phyloP scores from a whole-genome alignment of 2,888 invertebrate species.

The Diaprepes abbreviatus region DNA sequence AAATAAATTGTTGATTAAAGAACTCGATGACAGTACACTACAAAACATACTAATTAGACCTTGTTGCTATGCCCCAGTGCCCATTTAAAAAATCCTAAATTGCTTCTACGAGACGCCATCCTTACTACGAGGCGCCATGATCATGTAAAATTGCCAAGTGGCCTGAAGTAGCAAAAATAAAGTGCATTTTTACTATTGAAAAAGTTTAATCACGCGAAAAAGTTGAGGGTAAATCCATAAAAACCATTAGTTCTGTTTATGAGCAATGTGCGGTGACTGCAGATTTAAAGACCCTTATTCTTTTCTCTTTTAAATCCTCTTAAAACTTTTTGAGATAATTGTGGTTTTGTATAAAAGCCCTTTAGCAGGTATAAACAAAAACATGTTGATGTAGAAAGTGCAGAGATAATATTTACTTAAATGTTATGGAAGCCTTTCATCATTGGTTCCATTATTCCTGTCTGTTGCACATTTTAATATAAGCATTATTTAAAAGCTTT shows the following conservation, averaged over 20 bases:
- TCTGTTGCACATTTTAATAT: slow-evolving; percentile 26
- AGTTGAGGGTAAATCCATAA: slow-evolving; percentile 32
- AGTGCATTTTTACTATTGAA: slow-evolving; percentile 14
- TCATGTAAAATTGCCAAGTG: not conserved
- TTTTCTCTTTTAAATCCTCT: slow-evolving; percentile 18
- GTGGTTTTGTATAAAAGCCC: slow-evolving; percentile 9
- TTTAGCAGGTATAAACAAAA: slow-evolving; percentile 29
- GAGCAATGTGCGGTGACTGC: slow-evolving; percentile 50
- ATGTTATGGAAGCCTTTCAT: slow-evolving; percentile 1
- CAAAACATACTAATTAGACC: too few species aligned
- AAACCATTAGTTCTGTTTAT: slow-evolving; percentile 49
- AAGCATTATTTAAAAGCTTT: too few species aligned
- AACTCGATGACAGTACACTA: too few species aligned
- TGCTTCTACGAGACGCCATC: slow-evolving; percentile 11
- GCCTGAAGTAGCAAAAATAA: slow-evolving; percentile 5
- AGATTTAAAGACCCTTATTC: slow-evolving; percentile 20
- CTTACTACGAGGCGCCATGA: slow-evolving; percentile 15
- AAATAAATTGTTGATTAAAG: too few species aligned
- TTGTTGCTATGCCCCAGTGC: not conserved
- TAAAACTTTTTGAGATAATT: slow-evolving; percentile 18
- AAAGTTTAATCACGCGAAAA: slow-evolving; percentile 45
- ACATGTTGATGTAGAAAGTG: slow-evolving; percentile 8
- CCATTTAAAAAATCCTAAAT: not conserved
- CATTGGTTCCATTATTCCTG: slow-evolving; percentile 20
- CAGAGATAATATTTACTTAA: slow-evolving; percentile 1